Evolutionary conservation across 2,797 vertebrate genomes (phyloP), one percentile per base, ranked within the genome.

Genomic region (Girardinus metallicus): DNA sequence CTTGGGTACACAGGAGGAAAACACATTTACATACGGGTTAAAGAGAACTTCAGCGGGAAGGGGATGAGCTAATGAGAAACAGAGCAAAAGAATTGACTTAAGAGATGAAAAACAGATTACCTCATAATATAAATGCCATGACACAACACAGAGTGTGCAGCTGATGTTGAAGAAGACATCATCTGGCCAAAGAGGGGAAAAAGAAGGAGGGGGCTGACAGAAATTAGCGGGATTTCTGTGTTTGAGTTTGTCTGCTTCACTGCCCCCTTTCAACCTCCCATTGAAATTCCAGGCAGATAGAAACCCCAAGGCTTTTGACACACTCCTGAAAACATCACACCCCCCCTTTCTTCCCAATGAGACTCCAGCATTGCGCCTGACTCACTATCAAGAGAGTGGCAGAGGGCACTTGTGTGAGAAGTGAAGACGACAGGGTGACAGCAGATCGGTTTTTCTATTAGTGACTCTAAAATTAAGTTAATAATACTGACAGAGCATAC

Each of bases 301-400:
- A 98, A 97, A 96, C 93, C 95, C 95, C 94, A 93, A 96, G 95
- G 96, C 95, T 97, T 98, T 97, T 96, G 96, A 97, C 96, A 97
- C 93, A 97, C 94, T 97, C 97, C 96, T 93, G 96, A 96, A 95
- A 98, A 96, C 96, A 94, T 94, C 95, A 96, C 93, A 95, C 94
- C 90, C 93, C 92, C 90, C 94, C 92, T 91, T 95, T 94, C 94
- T 94, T 93, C 94, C 94, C 93, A 95, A 93, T 91, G 94, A 95
- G 90, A 96, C 96, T 96, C 96, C 88, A 95, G 96, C 95, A 95
- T 95, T 88, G 84, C 88, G 92, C 91, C 87, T 94, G 96, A 95
- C 93, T 95, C 96, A 93, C 93, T 93, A 96, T 95, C 88, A 15
- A 78, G 86, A 86, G 87, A 82, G 77, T 79, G 66, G 68, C 66